Percentiles rank a stretch among this genome's conserved stretches.
Evolutionary conservation across 2,113 vertebrate species (phyloP).

Genomic region (Seriola aureovittata): DNA sequence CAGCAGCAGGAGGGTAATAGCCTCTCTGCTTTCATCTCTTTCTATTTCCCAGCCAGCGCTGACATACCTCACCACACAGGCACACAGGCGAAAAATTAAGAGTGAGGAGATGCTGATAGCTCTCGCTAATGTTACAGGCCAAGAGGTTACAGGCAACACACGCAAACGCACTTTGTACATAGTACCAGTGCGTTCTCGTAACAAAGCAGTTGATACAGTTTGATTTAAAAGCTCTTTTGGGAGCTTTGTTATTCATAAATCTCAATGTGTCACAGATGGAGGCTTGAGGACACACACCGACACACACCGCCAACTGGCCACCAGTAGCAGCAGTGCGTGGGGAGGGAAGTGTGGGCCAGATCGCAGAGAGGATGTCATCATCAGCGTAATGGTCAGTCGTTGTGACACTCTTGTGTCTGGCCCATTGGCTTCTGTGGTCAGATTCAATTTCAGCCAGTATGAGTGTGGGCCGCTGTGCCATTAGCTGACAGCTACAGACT

Average conservation of each 20-base stretch:
- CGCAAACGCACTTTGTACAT: background rate
- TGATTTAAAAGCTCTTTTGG: conserved; percentile 14
- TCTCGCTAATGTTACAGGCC: conserved; percentile 61
- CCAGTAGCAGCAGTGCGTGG: background rate
- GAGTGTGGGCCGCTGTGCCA: conserved; percentile 70
- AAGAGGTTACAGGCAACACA: conserved; percentile 44
- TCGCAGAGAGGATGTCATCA: conserved; percentile 66
- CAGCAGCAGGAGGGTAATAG: conserved; percentile 81
- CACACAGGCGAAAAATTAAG: conserved; percentile 85
- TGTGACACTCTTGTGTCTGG: conserved; percentile 73
- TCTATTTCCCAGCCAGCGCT: conserved; percentile 75
- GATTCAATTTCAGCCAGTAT: conserved; percentile 83
- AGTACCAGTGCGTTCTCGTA: background rate
- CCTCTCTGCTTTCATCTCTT: conserved; percentile 74
- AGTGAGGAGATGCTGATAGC: conserved; percentile 69
- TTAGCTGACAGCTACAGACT: conserved; percentile 80
- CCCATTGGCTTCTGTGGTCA: conserved; percentile 83
- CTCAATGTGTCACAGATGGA: conserved; percentile 20
- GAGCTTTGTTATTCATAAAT: conserved; percentile 15
- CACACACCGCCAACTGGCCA: background rate
- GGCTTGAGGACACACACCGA: background rate
- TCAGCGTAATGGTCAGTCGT: conserved; percentile 81
- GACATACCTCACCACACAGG: conserved; percentile 81
- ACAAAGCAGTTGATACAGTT: background rate
- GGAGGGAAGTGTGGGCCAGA: conserved; percentile 17